Evolutionary conservation across 2,113 vertebrate genomes (phyloP).

Genomic region (Nesogale talazaci): DNA sequence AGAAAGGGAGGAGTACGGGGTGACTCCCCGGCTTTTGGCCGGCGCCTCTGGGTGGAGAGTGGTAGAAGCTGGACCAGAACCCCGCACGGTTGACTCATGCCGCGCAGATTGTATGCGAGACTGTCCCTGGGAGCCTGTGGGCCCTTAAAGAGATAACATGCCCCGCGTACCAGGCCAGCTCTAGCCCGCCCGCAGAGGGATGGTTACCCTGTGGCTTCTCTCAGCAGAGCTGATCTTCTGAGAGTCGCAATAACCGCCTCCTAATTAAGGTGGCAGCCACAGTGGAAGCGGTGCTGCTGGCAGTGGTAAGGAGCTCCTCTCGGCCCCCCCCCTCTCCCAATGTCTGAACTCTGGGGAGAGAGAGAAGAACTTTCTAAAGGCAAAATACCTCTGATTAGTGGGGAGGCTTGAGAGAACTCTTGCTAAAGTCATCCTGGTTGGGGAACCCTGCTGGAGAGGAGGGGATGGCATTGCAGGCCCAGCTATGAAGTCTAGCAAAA

Average conservation of each 20-base stretch:
- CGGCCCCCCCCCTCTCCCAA: not conserved
- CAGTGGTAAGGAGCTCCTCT: not conserved
- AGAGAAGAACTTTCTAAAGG: slow-evolving; percentile 51
- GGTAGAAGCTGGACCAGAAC: not conserved
- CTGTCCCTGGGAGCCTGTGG: not conserved
- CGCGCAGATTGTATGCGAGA: too few relatives aligned
- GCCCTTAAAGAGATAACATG: not conserved
- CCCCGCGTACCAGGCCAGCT: not conserved
- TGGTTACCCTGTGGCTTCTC: not conserved
- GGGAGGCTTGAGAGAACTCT: not conserved
- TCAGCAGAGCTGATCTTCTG: not conserved
- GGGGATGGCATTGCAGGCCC: not conserved
- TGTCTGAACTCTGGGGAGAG: slow-evolving; percentile 53
- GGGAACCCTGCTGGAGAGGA: not conserved
- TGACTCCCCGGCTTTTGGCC: not conserved
- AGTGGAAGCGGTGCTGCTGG: not conserved
- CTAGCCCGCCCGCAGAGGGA: not conserved
- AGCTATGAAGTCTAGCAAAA: not conserved
- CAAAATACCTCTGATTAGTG: slow-evolving; percentile 27
- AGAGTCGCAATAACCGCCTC: not conserved
- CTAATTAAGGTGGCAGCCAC: slow-evolving; percentile 19
- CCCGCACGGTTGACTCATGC: not conserved
- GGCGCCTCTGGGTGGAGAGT: not conserved
- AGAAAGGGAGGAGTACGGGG: not conserved
- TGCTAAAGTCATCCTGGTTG: not conserved